phyloP scores from a whole-genome alignment of 2,113 vertebrate genomes.

The Phalacrocorax aristotelis region DNA sequence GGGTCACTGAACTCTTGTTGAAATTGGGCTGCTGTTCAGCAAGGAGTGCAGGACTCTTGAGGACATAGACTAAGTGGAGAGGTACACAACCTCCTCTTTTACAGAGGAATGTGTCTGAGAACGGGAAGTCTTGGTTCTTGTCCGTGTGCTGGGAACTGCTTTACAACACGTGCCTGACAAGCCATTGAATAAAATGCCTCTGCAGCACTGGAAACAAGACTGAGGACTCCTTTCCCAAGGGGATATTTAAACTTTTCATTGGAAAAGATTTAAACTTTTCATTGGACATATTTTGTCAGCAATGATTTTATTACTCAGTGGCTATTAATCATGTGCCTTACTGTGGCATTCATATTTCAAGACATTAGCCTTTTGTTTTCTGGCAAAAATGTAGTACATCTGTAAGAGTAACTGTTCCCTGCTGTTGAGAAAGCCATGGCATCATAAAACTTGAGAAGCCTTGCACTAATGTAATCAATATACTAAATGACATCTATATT shows the following conservation, averaged over 20 bases:
- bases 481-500: constrained; percentile 4
- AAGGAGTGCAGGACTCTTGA: not conserved
- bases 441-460: constrained; percentile 52
- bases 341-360: constrained; percentile 56
- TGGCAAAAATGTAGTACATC: constrained; percentile 44
- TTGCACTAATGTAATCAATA: constrained; percentile 44
- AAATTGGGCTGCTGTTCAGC: not conserved
- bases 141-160: not conserved
- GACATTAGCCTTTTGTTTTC: constrained; percentile 51
- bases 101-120: not conserved
- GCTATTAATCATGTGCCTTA: constrained; percentile 45
- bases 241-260: constrained; percentile 58
- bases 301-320: constrained; percentile 55
- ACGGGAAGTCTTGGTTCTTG: not conserved
- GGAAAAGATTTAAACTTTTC: constrained; percentile 61
- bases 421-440: constrained; percentile 27
- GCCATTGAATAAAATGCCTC: constrained; percentile 8
- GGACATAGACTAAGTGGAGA: not conserved
- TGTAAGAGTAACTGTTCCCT: constrained; percentile 32
- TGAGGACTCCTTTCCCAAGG: constrained; percentile 11
- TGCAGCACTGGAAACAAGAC: constrained; percentile 1
- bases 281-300: constrained; percentile 51
- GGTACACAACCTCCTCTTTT: not conserved
- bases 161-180: not conserved
- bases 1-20: not conserved